Percentiles rank a stretch among this genome's conserved stretches.
Evolutionary conservation across 2,888 invertebrate genomes (phyloP).

Genomic region (Neoascia interrupta): DNA sequence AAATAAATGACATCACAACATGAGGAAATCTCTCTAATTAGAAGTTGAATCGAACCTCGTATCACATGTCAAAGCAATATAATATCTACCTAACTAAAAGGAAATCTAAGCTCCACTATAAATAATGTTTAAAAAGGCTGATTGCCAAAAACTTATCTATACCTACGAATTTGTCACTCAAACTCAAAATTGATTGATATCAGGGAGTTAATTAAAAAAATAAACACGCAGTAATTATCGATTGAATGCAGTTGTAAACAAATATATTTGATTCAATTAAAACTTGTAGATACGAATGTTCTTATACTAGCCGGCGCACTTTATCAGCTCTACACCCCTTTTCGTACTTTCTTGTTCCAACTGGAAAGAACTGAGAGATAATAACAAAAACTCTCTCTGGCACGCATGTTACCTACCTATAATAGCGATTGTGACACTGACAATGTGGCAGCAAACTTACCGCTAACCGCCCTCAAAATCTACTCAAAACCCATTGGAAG

Average conservation of each 20-base stretch:
- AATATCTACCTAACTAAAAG: too few relatives aligned
- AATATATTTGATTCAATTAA: constrained; percentile 41
- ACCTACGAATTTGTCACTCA: constrained; percentile 13
- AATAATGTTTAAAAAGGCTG: constrained; percentile 10
- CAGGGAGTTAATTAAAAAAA: constrained; percentile 29
- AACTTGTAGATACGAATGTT: constrained; percentile 9
- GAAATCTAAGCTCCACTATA: too few relatives aligned
- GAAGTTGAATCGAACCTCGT: too few relatives aligned
- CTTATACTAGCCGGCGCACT: constrained; percentile 15
- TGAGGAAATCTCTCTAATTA: too few relatives aligned
- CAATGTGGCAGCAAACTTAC: constrained; percentile 34
- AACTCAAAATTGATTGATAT: too few relatives aligned
- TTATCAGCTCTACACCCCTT: constrained; percentile 36
- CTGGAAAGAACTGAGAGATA: constrained; percentile 41
- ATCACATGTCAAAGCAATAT: too few relatives aligned
- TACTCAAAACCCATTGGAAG: constrained; percentile 61
- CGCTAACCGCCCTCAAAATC: constrained; percentile 62
- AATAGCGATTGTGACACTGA: too few relatives aligned
- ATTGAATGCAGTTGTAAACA: constrained; percentile 23
- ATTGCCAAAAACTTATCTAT: constrained; percentile 30
- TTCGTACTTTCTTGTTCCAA: too few relatives aligned
- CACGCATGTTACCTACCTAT: constrained; percentile 63
- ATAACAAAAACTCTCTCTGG: constrained; percentile 40
- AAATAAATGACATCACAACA: too few relatives aligned
- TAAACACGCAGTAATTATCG: constrained; percentile 36